Evolutionary conservation across 2,888 invertebrate species (phyloP).

Genomic region (Caenorhabditis afra): DNA sequence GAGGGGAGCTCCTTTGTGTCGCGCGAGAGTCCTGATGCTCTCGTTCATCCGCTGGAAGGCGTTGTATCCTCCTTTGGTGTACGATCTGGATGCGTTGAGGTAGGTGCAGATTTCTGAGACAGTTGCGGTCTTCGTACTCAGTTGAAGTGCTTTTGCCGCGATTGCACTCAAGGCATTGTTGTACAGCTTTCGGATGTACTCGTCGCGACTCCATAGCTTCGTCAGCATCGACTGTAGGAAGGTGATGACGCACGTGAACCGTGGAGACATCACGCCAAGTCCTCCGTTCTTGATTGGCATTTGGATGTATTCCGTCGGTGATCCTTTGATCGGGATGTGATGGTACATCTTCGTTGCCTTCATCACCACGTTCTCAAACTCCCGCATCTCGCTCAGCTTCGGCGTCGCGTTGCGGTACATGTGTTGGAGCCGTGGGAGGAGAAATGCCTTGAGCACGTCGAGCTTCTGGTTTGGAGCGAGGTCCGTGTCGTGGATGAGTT

Average conservation of each 20-base stretch:
- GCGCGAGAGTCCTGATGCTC: not conserved
- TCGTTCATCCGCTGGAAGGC: not conserved
- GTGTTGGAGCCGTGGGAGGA: constrained; percentile 32
- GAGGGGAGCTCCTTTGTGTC: too few relatives aligned
- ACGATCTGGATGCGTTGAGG: not conserved
- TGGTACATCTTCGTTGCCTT: constrained; percentile 1
- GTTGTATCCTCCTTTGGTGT: not conserved
- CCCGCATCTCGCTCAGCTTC: not conserved
- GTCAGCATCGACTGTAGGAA: not conserved
- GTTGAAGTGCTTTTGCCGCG: not conserved
- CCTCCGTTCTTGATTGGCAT: constrained; percentile 19
- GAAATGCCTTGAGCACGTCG: constrained; percentile 38
- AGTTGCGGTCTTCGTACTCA: too few relatives aligned
- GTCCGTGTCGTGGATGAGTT: not conserved
- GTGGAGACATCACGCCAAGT: constrained; percentile 12
- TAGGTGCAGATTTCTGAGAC: not conserved
- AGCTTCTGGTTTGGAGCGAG: constrained; percentile 52
- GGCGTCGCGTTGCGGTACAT: constrained; percentile 19
- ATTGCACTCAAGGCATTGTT: not conserved
- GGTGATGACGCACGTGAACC: not conserved
- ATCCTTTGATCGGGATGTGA: constrained; percentile 3
- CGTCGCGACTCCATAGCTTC: not conserved
- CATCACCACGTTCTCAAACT: constrained; percentile 2
- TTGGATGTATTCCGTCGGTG: constrained; percentile 12
- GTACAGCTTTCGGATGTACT: not conserved